Evolutionary conservation across 2,797 vertebrate species (phyloP), one percentile per base, ranked within the genome.

Genomic region (Champsocephalus gunnari): DNA sequence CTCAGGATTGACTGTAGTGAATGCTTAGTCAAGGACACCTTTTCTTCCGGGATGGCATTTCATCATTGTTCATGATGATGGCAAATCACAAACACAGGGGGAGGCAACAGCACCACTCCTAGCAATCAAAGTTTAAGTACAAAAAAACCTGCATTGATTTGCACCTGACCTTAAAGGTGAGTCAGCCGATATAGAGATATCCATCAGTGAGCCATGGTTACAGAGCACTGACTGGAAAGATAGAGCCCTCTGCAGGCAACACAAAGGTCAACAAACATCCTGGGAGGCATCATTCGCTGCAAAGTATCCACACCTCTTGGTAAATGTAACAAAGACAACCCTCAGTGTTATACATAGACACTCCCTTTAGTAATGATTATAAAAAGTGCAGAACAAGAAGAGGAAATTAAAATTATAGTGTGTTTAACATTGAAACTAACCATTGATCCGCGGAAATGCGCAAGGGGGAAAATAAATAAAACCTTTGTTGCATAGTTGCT

Each of bases 231-330:
- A 51, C 72, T 47, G 71, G 61, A 86, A 75, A 80, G 84, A 88
- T 80, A 64, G 77, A 90, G 76, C 67, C 81, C 87, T 87, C 80
- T 87, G 75, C 62, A 61, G 87, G 82, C 81, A 86, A 87, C 87
- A 86, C 77, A 92, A 92, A 93, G 91, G 92, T 92, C 90, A 93
- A 61, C 72, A 77, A 84, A 87, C 81, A 87, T 62, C 53, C 72
- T 51, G 75, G 43, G 57, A 43, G 73, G 38, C 60, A 82, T 79
- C 34, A 73, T 80, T 83, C 57, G 60, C 71, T 79, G 77, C 56
- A 65, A 71, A 75, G 24, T 54, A 45, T 83, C 64, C 55, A 48
- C 62, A 73, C 58, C 21, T 16, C n/a, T 55, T 10, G 65, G 9
- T 60, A 78, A 83, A 71, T 41, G 57, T 12, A 24, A 43, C 21